phyloP scores from a whole-genome alignment of 2,797 vertebrate genomes.

The Etheostoma nigrum region DNA sequence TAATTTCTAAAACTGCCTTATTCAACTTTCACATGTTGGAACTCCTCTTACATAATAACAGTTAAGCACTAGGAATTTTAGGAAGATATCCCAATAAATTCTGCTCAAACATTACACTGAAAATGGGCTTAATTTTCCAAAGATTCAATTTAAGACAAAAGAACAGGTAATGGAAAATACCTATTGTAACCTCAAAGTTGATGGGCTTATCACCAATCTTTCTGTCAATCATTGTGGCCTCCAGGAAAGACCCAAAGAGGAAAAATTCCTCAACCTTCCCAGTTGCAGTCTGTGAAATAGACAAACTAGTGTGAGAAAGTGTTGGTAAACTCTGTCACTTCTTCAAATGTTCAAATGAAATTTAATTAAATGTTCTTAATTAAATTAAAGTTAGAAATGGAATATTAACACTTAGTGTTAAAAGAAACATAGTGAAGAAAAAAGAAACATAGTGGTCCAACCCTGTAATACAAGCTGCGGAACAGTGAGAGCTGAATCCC shows the following conservation, averaged over 20 bases:
- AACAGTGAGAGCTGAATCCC: conserved; percentile 20
- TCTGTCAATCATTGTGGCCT: conserved; percentile 97
- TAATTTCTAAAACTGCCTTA: not conserved
- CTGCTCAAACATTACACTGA: not conserved
- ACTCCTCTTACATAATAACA: not conserved
- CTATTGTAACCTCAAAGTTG: conserved; percentile 97
- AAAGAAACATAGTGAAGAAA: not conserved
- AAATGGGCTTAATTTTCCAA: not conserved
- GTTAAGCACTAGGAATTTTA: not conserved
- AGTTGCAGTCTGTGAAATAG: conserved; percentile 84
- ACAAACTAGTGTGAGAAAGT: conserved; percentile 4
- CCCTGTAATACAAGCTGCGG: conserved; percentile 29
- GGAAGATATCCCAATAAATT: not conserved
- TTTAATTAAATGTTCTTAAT: not conserved
- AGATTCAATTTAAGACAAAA: conserved; percentile 8
- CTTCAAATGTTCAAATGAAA: not conserved
- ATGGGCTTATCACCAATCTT: conserved; percentile 97
- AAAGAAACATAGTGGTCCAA: not conserved
- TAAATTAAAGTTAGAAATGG: not conserved
- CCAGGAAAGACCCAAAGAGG: conserved; percentile 95
- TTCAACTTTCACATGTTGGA: not conserved
- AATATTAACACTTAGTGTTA: not conserved
- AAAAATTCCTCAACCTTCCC: conserved; percentile 97
- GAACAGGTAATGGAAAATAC: conserved; percentile 71
- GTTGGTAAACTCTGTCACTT: not conserved